A percentile compares a stretch with the other conserved stretches of the same genome.
phyloP scores from a whole-genome alignment of 2,113 vertebrate genomes.

The Apodemus speciosus region DNA sequence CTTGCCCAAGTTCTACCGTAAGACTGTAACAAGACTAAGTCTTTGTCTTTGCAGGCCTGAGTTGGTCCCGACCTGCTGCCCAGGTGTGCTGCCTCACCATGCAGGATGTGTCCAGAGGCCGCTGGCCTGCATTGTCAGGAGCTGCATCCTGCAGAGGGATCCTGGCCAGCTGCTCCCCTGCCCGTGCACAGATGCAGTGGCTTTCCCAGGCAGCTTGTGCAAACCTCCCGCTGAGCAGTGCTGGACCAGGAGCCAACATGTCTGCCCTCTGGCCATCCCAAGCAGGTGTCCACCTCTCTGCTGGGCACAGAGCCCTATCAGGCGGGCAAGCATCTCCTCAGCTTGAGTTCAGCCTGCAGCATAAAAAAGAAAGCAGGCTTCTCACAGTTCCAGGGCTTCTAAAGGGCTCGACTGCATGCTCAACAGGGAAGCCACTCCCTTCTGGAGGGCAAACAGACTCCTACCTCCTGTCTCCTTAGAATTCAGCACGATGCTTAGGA shows the following conservation, averaged over 20 bases:
- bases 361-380: not conserved
- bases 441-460: not conserved
- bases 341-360: not conserved
- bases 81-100: not conserved
- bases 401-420: not conserved
- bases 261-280: not conserved
- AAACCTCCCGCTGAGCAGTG: not conserved
- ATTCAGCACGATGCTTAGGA: not conserved
- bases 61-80: not conserved
- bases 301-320: not conserved
- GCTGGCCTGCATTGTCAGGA: constrained; percentile 66
- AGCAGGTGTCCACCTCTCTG: not conserved
- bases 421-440: not conserved
- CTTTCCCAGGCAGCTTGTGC: constrained; percentile 51
- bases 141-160: constrained; percentile 43
- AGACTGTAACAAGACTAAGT: not conserved
- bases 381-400: not conserved
- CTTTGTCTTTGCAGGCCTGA: not conserved
- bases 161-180: constrained; percentile 62
- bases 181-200: constrained; percentile 49
- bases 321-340: not conserved
- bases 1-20: not conserved
- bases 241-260: not conserved
- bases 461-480: not conserved
- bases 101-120: constrained; percentile 19